Percentiles rank a stretch among this genome's conserved stretches.
Conservation (phyloP, 2,797 vertebrate species). For the Aphelocoma californica region DNA sequence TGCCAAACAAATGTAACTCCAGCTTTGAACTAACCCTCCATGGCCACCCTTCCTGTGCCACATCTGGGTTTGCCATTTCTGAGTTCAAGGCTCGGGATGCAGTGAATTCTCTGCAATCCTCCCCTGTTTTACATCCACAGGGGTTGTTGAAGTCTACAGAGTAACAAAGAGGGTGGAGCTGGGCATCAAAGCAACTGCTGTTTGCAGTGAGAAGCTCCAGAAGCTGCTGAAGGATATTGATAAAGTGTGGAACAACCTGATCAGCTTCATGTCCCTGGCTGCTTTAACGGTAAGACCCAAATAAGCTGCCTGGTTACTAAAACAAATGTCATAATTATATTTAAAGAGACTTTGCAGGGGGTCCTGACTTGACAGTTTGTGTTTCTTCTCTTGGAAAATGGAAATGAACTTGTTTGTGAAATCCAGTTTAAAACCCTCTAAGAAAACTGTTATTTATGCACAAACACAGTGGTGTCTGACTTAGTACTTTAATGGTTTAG, state of each 20-base stretch:
- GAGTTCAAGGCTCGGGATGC: neutral
- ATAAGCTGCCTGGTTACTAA: neutral
- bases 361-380: neutral
- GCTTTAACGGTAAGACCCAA: constrained; percentile 85
- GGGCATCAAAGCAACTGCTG: constrained; percentile 95
- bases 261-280: constrained; percentile 96
- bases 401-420: neutral
- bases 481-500: neutral
- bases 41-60: neutral
- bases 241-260: constrained; percentile 97
- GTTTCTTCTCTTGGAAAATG: neutral
- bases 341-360: neutral
- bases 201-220: constrained; percentile 96
- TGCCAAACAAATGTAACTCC: neutral
- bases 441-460: neutral
- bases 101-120: neutral
- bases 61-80: neutral
- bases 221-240: constrained; percentile 94
- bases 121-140: constrained; percentile 60
- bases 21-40: rapidly evolving
- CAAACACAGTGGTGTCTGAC: neutral
- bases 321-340: neutral
- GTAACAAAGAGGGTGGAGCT: constrained; percentile 94
- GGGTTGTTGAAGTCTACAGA: constrained; percentile 96
- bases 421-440: neutral